These are phyloP conservation scores for Bombus polaris DNA, from an alignment of 1,140 invertebrate species.

Conservation along the genomic window DNA sequence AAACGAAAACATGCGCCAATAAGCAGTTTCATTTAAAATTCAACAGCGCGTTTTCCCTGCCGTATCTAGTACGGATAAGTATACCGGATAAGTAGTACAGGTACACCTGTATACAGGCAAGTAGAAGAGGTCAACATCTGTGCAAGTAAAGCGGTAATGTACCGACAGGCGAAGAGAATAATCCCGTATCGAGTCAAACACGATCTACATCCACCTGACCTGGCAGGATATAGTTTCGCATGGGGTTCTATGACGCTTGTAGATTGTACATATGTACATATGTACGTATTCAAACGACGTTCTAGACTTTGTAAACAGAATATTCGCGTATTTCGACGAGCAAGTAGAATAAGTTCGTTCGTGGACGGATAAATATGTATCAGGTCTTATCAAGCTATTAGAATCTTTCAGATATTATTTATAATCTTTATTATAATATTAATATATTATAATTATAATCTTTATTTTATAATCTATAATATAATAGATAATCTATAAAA, in stretches of 20 bases:
- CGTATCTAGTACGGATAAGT: background rate
- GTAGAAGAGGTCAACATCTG: slow-evolving; percentile 14
- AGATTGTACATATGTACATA: too few relatives aligned
- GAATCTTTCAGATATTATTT: too few relatives aligned
- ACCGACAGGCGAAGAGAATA: slow-evolving; percentile 18
- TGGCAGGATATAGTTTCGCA: background rate
- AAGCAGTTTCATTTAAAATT: slow-evolving; percentile 10
- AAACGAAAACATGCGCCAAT: background rate
- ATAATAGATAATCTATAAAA: too few relatives aligned
- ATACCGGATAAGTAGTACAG: background rate
- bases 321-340: too few relatives aligned
- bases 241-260: background rate
- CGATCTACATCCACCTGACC: background rate
- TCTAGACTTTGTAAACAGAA: background rate
- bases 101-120: background rate
- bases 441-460: too few relatives aligned
- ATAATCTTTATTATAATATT: too few relatives aligned
- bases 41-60: background rate
- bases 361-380: background rate
- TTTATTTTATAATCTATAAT: too few relatives aligned
- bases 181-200: slow-evolving; percentile 7
- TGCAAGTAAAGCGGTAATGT: slow-evolving; percentile 24
- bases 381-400: too few relatives aligned
- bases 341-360: background rate
- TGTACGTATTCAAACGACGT: background rate